These are phyloP conservation scores for Procavia capensis DNA, from an alignment of 2,113 vertebrate species.

Conservation along the genomic window DNA sequence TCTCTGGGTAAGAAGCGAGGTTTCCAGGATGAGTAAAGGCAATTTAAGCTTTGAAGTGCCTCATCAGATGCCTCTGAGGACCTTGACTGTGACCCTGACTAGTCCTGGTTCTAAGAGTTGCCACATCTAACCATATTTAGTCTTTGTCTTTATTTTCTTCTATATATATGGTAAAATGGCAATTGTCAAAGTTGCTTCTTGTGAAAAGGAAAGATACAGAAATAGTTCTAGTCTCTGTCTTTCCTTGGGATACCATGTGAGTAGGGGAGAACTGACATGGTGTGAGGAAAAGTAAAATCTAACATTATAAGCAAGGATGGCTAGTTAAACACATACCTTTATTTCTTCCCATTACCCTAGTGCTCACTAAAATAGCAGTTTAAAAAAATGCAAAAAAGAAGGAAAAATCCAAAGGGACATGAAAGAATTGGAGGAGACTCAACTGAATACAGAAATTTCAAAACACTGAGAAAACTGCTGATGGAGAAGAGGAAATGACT, in stretches of 20 bases:
- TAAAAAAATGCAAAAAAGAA: neutral
- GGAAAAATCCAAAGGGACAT: neutral
- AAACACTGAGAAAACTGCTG: constrained; percentile 4
- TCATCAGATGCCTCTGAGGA: too few relatives aligned
- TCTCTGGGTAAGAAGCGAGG: neutral
- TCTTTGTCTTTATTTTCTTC: neutral
- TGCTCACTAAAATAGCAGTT: neutral
- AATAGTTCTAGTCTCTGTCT: neutral
- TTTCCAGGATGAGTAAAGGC: neutral
- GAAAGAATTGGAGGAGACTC: neutral
- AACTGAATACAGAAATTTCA: constrained; percentile 27
- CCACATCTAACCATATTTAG: neutral
- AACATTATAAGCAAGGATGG: neutral
- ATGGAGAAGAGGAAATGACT: neutral
- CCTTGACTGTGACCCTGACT: too few relatives aligned
- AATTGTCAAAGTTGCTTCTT: neutral
- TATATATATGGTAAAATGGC: neutral
- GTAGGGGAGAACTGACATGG: neutral
- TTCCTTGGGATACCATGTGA: fast-evolving
- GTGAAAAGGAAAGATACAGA: neutral
- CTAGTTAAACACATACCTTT: neutral
- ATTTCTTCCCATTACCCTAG: neutral
- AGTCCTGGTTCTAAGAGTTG: neutral
- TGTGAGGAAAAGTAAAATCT: neutral
- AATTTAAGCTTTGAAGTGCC: neutral